Conservation (phyloP, 2,113 vertebrate species). For the Illadopsis cleaveri region DNA sequence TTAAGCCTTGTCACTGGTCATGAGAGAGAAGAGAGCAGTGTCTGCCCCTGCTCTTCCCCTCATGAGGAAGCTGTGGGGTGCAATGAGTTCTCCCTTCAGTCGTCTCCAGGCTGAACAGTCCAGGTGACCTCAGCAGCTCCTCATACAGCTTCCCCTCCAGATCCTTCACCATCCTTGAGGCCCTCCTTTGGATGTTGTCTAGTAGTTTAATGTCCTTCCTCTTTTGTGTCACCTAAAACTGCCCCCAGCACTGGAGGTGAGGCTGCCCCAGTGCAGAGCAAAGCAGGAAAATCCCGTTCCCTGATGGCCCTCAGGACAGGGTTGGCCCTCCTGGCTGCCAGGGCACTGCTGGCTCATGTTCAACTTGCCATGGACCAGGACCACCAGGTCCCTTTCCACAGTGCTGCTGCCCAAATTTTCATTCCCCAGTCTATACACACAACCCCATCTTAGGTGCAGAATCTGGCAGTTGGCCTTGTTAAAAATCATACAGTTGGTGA, state of each 20-base stretch:
- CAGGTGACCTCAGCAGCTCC: background rate
- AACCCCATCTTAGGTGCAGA: background rate
- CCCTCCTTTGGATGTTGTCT: background rate
- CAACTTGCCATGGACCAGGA: background rate
- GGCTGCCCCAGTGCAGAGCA: background rate
- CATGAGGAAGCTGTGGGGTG: background rate
- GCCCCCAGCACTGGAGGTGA: background rate
- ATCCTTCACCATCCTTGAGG: background rate
- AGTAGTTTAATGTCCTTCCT: background rate
- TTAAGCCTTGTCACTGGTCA: background rate
- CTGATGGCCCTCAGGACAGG: background rate
- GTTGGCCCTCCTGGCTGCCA: background rate
- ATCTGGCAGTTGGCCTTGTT: background rate
- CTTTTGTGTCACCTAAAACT: background rate
- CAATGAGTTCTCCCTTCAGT: rapidly evolving
- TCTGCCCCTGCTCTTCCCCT: background rate
- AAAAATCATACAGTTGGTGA: background rate
- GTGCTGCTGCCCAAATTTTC: background rate
- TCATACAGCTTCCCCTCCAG: rapidly evolving
- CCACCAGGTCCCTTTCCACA: background rate
- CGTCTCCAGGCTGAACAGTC: background rate
- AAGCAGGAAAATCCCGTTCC: background rate
- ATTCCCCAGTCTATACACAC: background rate
- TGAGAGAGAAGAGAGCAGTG: background rate
- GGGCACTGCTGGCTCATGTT: background rate